A percentile compares a stretch with the other conserved stretches of the same genome.
Conservation (phyloP, 2,797 vertebrate genomes). For the Anolis apletophallus region DNA sequence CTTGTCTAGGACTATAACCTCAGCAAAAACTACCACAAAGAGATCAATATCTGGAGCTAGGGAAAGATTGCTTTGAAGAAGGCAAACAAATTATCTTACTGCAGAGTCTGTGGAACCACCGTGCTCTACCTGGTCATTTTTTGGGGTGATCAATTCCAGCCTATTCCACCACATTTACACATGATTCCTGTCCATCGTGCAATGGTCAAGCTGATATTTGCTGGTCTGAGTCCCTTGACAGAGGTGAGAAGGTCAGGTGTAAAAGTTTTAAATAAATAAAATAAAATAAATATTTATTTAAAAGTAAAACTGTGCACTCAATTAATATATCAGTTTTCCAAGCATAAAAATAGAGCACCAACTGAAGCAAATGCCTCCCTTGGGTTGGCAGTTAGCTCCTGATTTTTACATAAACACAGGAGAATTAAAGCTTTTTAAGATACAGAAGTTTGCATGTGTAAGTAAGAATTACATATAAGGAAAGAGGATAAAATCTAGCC, state of each 20-base stretch:
- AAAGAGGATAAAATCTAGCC: neutral
- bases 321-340: neutral
- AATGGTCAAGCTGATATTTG: neutral
- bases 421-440: constrained; percentile 28
- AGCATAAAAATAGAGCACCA: neutral
- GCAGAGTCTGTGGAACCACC: too few relatives aligned
- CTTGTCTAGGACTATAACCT: neutral
- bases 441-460: neutral
- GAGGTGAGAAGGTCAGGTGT: too few relatives aligned
- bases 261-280: too few relatives aligned
- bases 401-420: neutral
- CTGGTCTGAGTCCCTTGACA: too few relatives aligned
- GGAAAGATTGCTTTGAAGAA: neutral
- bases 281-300: too few relatives aligned
- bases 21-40: neutral
- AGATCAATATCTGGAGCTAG: neutral
- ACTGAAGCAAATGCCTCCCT: neutral
- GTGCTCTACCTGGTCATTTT: too few relatives aligned
- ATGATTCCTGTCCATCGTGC: neutral
- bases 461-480: constrained; percentile 22
- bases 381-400: neutral
- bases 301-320: neutral
- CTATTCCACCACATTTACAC: too few relatives aligned
- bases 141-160: too few relatives aligned
- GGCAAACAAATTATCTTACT: too few relatives aligned